phyloP scores from a whole-genome alignment of 1,140 invertebrate species.

The Littorina saxatilis region DNA sequence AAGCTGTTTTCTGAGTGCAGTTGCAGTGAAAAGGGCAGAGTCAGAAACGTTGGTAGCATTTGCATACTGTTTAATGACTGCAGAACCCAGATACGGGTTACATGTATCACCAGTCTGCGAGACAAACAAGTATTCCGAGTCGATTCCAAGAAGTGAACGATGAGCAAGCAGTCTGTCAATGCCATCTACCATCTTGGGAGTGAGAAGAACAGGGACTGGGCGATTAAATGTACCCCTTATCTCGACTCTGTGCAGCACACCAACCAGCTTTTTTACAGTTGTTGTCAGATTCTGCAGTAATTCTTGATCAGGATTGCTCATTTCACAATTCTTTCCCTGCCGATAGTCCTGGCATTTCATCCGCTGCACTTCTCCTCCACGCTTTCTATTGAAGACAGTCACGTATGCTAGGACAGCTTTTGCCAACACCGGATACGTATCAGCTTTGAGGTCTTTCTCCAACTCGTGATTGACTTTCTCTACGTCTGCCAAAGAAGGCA shows the following conservation, averaged over 20 bases:
- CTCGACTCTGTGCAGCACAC: no score
- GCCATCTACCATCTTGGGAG: not conserved
- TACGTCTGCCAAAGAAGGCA: not conserved
- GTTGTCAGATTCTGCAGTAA: no score
- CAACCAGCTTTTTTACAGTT: not conserved
- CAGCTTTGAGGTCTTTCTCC: not conserved
- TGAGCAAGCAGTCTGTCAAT: not conserved
- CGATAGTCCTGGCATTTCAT: not conserved
- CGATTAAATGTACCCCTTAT: no score
- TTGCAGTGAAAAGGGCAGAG: not conserved
- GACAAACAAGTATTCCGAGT: not conserved
- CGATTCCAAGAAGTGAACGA: not conserved
- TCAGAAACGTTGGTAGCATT: not conserved
- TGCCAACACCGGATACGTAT: not conserved
- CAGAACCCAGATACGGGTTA: not conserved
- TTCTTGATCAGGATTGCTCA: not conserved
- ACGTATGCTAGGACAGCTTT: not conserved
- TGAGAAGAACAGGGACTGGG: not conserved
- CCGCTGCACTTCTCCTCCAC: not conserved
- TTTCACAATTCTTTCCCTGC: not conserved
- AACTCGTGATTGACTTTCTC: no score
- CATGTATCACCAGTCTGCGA: not conserved
- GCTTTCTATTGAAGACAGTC: not conserved
- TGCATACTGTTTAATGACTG: not conserved
- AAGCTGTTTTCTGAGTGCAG: not conserved